Conservation (phyloP, 2,888 invertebrate genomes). For the Apodemia zela region DNA sequence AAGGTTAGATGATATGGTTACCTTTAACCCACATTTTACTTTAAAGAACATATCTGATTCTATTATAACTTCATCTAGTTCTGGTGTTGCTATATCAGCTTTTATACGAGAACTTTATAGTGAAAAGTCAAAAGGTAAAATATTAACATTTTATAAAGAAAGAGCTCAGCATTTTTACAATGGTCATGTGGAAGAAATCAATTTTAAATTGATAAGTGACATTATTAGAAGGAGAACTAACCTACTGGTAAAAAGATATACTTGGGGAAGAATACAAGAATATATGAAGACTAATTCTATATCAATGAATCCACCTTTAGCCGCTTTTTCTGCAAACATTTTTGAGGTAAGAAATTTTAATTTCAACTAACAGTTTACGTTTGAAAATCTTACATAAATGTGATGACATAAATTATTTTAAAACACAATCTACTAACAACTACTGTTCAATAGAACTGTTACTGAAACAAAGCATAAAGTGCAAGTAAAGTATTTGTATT, state of each 20-base stretch:
- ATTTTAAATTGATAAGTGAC: constrained; percentile 90
- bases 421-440: no score
- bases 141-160: constrained; percentile 92
- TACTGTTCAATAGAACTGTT: no score
- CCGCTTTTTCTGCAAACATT: constrained; percentile 90
- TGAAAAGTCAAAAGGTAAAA: constrained; percentile 88
- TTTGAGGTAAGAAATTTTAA: constrained; percentile 81
- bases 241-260: constrained; percentile 87
- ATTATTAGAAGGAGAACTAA: constrained; percentile 90
- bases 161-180: constrained; percentile 93
- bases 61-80: constrained; percentile 82
- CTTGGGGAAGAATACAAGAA: constrained; percentile 87
- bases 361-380: not conserved
- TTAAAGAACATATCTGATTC: constrained; percentile 93
- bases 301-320: constrained; percentile 86
- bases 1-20: constrained; percentile 91
- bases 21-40: constrained; percentile 93
- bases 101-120: constrained; percentile 92
- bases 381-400: not conserved
- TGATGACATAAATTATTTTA: not conserved
- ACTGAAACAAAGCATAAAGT: no score
- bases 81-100: constrained; percentile 89
- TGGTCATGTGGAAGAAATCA: constrained; percentile 91
- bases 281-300: constrained; percentile 87
- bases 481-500: no score